phyloP scores from a whole-genome alignment of 2,888 invertebrate genomes.

The Augiades crinisus region DNA sequence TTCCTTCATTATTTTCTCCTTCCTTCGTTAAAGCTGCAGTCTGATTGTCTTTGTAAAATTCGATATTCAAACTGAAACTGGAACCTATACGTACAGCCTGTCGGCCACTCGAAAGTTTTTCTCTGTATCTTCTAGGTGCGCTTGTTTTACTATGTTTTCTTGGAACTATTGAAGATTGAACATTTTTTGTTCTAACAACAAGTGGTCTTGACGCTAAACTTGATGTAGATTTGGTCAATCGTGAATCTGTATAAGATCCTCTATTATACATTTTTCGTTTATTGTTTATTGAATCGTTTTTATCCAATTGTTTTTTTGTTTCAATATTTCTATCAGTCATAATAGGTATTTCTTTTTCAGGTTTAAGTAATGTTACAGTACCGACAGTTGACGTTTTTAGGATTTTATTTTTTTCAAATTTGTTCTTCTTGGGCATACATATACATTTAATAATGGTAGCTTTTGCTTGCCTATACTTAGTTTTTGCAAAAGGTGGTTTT shows the following conservation, averaged over 20 bases:
- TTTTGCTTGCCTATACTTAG: conserved; percentile 25
- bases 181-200: conserved; percentile 36
- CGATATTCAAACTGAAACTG: conserved; percentile 30
- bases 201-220: conserved; percentile 35
- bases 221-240: conserved; percentile 39
- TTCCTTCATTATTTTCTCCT: background rate
- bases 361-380: conserved; percentile 24
- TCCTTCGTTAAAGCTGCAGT: background rate
- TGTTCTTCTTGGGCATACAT: conserved; percentile 44
- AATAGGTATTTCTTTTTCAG: conserved; percentile 3
- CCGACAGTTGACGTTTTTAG: conserved; percentile 26
- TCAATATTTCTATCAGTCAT: conserved; percentile 27
- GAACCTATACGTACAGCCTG: conserved; percentile 35
- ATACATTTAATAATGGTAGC: conserved; percentile 42
- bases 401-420: conserved; percentile 27
- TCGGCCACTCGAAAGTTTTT: conserved; percentile 16
- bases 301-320: conserved; percentile 30
- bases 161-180: conserved; percentile 33
- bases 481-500: background rate
- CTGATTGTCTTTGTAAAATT: conserved; percentile 27
- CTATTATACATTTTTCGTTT: conserved; percentile 26
- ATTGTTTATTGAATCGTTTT: conserved; percentile 30
- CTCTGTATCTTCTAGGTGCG: conserved; percentile 6
- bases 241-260: conserved; percentile 32
- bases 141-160: conserved; percentile 11